Conservation (phyloP, 2,888 invertebrate species). For the Ormyrus thymus region DNA sequence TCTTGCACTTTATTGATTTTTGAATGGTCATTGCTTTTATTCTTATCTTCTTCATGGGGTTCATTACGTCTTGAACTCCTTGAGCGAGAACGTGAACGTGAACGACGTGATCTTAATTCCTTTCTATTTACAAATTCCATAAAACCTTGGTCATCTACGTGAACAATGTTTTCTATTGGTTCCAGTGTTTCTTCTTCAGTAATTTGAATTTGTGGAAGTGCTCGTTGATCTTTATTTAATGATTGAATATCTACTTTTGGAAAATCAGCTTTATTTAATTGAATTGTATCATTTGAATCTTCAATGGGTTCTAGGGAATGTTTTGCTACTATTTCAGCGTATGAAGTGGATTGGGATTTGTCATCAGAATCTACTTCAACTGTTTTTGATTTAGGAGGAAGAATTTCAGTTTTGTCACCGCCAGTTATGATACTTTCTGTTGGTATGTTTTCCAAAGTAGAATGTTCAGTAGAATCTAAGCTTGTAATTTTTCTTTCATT, state of each 20-base stretch:
- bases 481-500: not conserved
- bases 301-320: conserved; percentile 57
- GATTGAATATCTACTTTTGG: conserved; percentile 15
- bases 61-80: conserved; percentile 58
- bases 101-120: conserved; percentile 72
- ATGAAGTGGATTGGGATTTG: conserved; percentile 56
- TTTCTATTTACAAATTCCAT: conserved; percentile 76
- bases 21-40: not conserved
- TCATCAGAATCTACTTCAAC: conserved; percentile 36
- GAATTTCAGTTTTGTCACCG: not conserved
- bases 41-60: conserved; percentile 34
- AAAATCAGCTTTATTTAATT: not conserved
- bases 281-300: conserved; percentile 6
- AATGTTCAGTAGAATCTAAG: too few relatives aligned
- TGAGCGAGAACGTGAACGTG: conserved; percentile 73
- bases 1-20: conserved; percentile 41
- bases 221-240: conserved; percentile 42
- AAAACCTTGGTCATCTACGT: conserved; percentile 69
- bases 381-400: conserved; percentile 24
- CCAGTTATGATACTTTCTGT: too few relatives aligned
- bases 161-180: conserved; percentile 65
- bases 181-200: conserved; percentile 65
- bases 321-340: conserved; percentile 66
- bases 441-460: too few relatives aligned
- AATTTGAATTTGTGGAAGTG: conserved; percentile 64